Conservation (phyloP, 2,797 vertebrate genomes). For the Pseudomugil gertrudae region DNA sequence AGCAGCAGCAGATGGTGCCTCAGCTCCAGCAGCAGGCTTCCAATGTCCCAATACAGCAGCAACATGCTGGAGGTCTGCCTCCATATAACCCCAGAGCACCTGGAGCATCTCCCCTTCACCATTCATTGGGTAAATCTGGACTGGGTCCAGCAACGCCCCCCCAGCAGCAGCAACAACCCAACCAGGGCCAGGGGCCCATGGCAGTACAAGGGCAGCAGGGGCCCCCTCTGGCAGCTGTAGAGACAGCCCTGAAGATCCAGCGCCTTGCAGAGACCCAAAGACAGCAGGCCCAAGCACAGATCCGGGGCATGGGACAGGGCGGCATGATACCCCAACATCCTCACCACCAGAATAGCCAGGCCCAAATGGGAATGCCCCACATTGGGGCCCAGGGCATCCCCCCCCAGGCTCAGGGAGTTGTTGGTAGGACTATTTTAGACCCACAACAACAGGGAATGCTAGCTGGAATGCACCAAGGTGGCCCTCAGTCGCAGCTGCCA, state of each 20-base stretch:
- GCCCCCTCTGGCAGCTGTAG: slow-evolving; percentile 91
- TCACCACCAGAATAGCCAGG: slow-evolving; percentile 81
- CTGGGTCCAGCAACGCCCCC: slow-evolving; percentile 87
- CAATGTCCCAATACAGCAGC: slow-evolving; percentile 84
- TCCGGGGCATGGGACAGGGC: slow-evolving; percentile 79
- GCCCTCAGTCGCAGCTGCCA: slow-evolving; percentile 79
- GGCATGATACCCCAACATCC: slow-evolving; percentile 84
- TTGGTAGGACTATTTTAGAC: slow-evolving; percentile 87
- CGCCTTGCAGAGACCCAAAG: slow-evolving; percentile 93
- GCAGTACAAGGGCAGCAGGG: slow-evolving; percentile 85
- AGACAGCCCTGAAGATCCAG: slow-evolving; percentile 96
- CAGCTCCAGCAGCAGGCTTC: slow-evolving; percentile 80
- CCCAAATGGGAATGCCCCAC: slow-evolving; percentile 87
- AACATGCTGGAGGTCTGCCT: slow-evolving; percentile 86
- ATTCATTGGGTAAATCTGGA: slow-evolving; percentile 89
- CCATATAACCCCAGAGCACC: slow-evolving; percentile 83
- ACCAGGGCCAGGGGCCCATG: slow-evolving; percentile 85
- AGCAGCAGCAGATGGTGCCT: slow-evolving; percentile 79
- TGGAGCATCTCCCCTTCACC: slow-evolving; percentile 82
- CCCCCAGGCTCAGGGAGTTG: slow-evolving; percentile 78
- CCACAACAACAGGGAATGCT: slow-evolving; percentile 82
- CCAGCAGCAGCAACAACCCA: slow-evolving; percentile 83
- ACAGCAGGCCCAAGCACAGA: slow-evolving; percentile 89
- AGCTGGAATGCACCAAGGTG: slow-evolving; percentile 84
- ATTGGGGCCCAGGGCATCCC: slow-evolving; percentile 78